These are phyloP conservation scores for Drosophila mimica DNA, from an alignment of 2,888 invertebrate species.

Conservation along the genomic window DNA sequence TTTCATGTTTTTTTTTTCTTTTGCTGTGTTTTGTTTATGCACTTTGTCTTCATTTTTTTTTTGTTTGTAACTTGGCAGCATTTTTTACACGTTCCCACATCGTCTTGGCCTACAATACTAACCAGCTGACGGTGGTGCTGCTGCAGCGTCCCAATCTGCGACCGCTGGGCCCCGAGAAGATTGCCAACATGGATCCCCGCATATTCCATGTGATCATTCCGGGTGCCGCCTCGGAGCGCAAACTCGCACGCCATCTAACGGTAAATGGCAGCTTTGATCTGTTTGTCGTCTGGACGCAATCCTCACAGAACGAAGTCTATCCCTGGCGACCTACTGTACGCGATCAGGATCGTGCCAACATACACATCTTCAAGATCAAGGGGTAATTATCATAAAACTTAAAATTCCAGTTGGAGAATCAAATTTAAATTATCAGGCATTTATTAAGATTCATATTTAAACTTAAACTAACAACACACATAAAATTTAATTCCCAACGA, in stretches of 20 bases:
- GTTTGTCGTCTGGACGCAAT: conserved; percentile 94
- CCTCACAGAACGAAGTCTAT: conserved; percentile 93
- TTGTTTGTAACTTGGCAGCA: conserved; percentile 85
- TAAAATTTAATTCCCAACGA: neutral
- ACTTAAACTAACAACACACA: neutral
- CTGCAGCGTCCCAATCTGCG: conserved; percentile 87
- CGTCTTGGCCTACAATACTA: conserved; percentile 89
- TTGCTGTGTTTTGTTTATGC: conserved; percentile 63
- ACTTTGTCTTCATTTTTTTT: conserved; percentile 56
- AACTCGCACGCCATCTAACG: conserved; percentile 82
- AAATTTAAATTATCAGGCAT: neutral
- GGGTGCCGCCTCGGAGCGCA: conserved; percentile 82
- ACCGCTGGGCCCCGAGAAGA: conserved; percentile 87
- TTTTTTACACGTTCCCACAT: conserved; percentile 89
- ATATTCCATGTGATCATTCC: conserved; percentile 86
- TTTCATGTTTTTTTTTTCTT: conserved; percentile 56
- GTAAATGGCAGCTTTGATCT: conserved; percentile 84
- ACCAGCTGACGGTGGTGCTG: conserved; percentile 89
- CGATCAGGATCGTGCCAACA: conserved; percentile 94
- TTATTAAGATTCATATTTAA: neutral
- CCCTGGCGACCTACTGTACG: conserved; percentile 95
- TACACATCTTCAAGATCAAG: conserved; percentile 91
- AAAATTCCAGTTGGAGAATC: neutral
- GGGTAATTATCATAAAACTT: conserved; percentile 86
- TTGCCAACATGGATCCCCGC: conserved; percentile 89